Evolutionary conservation across 2,888 invertebrate species (phyloP), one percentile per base, ranked within the genome.

Genomic region (Drosophila putrida): DNA sequence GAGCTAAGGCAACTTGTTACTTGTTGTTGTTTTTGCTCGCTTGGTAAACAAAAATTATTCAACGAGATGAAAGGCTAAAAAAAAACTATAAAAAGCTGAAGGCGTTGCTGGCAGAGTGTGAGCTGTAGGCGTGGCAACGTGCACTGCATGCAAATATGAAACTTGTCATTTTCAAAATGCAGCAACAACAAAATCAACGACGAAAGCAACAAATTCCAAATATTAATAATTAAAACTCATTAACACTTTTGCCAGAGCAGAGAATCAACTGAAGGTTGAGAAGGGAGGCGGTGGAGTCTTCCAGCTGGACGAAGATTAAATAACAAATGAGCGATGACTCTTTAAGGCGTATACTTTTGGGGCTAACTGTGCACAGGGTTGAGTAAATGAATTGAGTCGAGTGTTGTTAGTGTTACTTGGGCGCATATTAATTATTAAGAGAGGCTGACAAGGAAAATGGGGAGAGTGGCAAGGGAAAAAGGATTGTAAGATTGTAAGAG

Each of bases 261-360:
- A 11, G 4, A 0, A 15, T 28, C 35, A 31, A 9, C 31, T 31
- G 31, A 6, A 6, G 27, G 8, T 0, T 38, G 38, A 15, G 44
- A 28, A 11, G 46, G 59, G 35, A n/a, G 13, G n/a, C 3, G 10
- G 4, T 0, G 5, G 36, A 10, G 15, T 8, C 33, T 59, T 53
- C 50, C 64, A 49, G 63, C 85, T 70, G 89, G 82, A 68, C 85
- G 67, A 78, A 69, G 88, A 89, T 78, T 88, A 88, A 88, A 84
- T 84, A 89, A 78, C 89, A 85, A 88, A 84, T 84, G 83, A 89
- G 89, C 82, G 71, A 89, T 89, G 85, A 73, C 88, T 89, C 78
- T 84, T 65, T 31, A 63, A 25, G 69, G 82, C 81, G 33, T 15
- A 77, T 67, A 74, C 77, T 86, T 80, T 78, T 74, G 47, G 54